Conservation (phyloP, 2,113 vertebrate genomes). For the Corapipo altera region DNA sequence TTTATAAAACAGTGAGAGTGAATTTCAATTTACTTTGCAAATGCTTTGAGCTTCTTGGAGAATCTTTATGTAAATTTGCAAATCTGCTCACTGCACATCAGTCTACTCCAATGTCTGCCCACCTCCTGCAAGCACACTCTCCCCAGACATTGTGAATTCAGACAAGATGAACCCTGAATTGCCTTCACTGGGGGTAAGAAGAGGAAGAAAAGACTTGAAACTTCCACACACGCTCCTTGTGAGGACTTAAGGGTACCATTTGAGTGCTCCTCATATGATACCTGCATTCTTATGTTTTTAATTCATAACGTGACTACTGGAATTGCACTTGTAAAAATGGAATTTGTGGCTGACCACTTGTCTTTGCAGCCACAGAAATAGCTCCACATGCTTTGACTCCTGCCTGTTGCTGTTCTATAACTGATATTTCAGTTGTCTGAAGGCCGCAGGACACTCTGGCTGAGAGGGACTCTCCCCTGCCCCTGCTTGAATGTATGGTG, state of each 20-base stretch:
- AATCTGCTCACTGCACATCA: not conserved
- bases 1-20: not conserved
- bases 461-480: not conserved
- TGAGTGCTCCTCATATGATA: not conserved
- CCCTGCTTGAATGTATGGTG: not conserved
- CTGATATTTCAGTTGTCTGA: not conserved
- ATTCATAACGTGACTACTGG: not conserved
- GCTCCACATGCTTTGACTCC: not conserved
- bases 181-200: not conserved
- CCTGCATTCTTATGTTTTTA: not conserved
- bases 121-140: not conserved
- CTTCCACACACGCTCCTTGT: not conserved
- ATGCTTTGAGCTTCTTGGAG: not conserved
- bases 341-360: conserved; percentile 6
- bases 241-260: not conserved
- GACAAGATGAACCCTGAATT: not conserved
- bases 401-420: not conserved
- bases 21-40: not conserved
- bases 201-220: not conserved
- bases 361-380: conserved; percentile 17
- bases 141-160: not conserved
- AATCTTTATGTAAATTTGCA: not conserved
- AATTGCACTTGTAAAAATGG: not conserved
- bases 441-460: not conserved
- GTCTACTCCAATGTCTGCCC: not conserved